These are phyloP conservation scores for Eospalax fontanierii DNA, from an alignment of 2,797 vertebrate genomes.

Conservation along the genomic window DNA sequence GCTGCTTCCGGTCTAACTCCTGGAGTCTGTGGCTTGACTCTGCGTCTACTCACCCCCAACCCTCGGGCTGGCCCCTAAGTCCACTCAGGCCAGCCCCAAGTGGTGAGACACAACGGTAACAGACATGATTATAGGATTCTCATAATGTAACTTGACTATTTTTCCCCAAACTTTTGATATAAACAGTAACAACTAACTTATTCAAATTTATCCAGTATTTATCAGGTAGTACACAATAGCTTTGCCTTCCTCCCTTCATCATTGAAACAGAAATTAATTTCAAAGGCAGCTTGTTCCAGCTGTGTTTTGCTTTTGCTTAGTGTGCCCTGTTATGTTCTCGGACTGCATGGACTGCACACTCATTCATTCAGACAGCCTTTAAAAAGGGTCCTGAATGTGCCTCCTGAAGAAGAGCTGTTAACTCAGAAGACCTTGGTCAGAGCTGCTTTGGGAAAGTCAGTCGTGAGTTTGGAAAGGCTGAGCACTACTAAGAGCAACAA, in stretches of 20 bases:
- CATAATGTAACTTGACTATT: not conserved
- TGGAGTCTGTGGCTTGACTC: too few relatives aligned
- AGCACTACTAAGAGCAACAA: not conserved
- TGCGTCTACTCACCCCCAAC: too few relatives aligned
- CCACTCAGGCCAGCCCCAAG: too few relatives aligned
- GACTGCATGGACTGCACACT: not conserved
- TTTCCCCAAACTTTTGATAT: conserved; percentile 12
- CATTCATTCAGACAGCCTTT: not conserved
- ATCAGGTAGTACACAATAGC: not conserved
- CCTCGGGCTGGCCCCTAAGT: too few relatives aligned
- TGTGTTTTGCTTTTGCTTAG: not conserved
- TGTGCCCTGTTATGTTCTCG: not conserved
- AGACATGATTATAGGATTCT: not conserved
- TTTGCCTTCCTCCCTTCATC: conserved; percentile 8
- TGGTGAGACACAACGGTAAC: too few relatives aligned
- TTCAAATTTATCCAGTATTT: not conserved
- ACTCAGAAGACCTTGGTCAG: not conserved
- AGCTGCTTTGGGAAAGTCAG: not conserved
- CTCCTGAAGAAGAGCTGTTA: not conserved
- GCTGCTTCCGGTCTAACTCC: too few relatives aligned
- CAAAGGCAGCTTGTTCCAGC: not conserved
- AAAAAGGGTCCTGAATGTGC: not conserved
- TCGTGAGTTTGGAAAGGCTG: not conserved
- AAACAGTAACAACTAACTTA: not conserved
- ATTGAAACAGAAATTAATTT: conserved; percentile 22